Evolutionary conservation across 2,113 vertebrate species (phyloP).

Genomic region (Lycaon pictus): DNA sequence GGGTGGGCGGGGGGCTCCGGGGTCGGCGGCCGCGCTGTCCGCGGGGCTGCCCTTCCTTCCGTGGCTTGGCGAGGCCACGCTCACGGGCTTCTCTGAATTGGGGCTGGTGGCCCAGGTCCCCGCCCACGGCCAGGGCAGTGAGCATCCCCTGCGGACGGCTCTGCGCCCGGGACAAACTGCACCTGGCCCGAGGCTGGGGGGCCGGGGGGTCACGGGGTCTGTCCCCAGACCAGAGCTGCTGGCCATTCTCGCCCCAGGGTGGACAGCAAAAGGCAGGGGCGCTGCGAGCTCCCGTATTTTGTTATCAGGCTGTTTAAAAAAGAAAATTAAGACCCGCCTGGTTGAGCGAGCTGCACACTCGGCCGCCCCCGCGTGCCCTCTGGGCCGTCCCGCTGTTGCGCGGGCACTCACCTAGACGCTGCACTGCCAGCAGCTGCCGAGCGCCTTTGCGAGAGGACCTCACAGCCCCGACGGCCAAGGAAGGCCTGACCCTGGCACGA

Average conservation of each 20-base stretch:
- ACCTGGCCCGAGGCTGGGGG: neutral
- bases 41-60: accelerated
- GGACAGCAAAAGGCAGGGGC: too few species aligned
- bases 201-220: neutral
- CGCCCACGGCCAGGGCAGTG: accelerated
- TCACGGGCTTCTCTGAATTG: neutral
- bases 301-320: neutral
- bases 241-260: neutral
- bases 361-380: too few species aligned
- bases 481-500: neutral
- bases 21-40: accelerated
- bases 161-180: neutral
- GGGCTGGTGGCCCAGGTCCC: neutral
- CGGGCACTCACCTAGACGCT: too few species aligned
- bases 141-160: accelerated
- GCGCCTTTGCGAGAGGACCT: neutral
- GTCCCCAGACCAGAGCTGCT: neutral
- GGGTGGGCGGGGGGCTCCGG: accelerated
- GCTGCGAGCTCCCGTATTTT: neutral
- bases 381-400: accelerated
- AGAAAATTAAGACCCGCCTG: neutral
- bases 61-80: accelerated
- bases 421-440: neutral
- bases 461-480: too few species aligned
- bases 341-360: neutral